These are phyloP conservation scores for Tetramorium alpestre DNA, from an alignment of 1,140 invertebrate genomes.

Conservation along the genomic window DNA sequence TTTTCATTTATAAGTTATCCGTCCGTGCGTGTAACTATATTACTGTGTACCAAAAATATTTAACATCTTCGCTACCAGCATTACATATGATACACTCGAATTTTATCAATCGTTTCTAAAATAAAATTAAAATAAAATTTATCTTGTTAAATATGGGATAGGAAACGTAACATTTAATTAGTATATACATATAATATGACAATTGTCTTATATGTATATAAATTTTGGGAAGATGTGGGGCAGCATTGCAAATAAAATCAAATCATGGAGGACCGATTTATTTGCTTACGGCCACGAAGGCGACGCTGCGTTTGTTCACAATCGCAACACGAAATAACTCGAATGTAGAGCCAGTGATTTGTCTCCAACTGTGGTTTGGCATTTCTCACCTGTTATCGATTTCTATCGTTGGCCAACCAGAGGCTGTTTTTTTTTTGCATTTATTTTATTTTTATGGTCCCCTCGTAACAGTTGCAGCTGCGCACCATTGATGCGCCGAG, in stretches of 20 bases:
- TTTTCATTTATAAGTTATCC: not conserved
- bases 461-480: constrained; percentile 57
- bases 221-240: not conserved
- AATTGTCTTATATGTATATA: not conserved
- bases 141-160: not conserved
- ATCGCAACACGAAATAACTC: constrained; percentile 65
- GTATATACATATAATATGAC: not conserved
- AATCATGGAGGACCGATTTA: constrained; percentile 16
- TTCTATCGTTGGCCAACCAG: constrained; percentile 30
- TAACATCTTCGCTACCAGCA: not conserved
- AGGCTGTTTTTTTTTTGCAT: constrained; percentile 35
- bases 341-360: constrained; percentile 53
- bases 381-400: constrained; percentile 67
- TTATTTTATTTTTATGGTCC: constrained; percentile 64
- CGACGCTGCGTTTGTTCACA: not conserved
- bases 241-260: not conserved
- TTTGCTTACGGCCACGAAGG: not conserved
- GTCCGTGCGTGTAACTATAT: not conserved
- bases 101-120: not conserved
- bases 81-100: not conserved
- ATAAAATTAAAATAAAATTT: constrained; percentile 2
- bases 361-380: constrained; percentile 60
- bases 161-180: not conserved
- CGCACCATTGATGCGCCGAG: not conserved
- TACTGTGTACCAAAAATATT: not conserved